Conservation (phyloP, 2,797 vertebrate species). For the Halcyon smyrnensis region DNA sequence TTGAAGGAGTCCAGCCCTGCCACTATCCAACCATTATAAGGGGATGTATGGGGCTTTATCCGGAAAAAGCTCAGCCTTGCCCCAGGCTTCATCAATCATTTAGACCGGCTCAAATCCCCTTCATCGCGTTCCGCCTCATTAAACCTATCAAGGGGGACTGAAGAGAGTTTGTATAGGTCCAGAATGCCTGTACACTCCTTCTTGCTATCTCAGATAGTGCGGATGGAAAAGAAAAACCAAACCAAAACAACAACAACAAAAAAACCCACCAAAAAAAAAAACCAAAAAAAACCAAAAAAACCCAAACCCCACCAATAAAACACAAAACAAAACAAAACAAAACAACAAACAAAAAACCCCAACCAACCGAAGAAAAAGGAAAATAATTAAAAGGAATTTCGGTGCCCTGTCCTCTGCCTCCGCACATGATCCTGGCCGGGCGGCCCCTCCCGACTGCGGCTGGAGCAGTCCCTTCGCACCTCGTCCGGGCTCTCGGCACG, state of each 20-base stretch:
- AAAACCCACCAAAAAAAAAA: too few species aligned
- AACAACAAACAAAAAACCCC: too few species aligned
- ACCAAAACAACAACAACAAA: too few species aligned
- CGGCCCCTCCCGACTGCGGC: not conserved
- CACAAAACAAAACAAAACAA: too few species aligned
- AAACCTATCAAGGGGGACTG: slow-evolving; percentile 86
- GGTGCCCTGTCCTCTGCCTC: not conserved
- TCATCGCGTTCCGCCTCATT: slow-evolving; percentile 91
- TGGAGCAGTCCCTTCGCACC: not conserved
- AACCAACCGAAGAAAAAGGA: not conserved
- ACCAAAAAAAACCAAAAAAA: too few species aligned
- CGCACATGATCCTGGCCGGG: not conserved
- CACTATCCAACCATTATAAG: slow-evolving; percentile 92
- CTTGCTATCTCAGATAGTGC: not conserved
- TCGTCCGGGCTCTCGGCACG: not conserved
- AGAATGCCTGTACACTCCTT: slow-evolving; percentile 78
- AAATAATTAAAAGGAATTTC: not conserved
- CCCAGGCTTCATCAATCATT: slow-evolving; percentile 99
- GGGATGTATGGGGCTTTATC: slow-evolving; percentile 95
- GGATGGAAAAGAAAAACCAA: not conserved
- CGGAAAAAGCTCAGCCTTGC: slow-evolving; percentile 92
- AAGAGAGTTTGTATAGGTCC: slow-evolving; percentile 73
- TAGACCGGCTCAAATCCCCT: slow-evolving; percentile 90
- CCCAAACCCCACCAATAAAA: too few species aligned
- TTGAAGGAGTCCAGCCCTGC: slow-evolving; percentile 92